A percentile compares a stretch with the other conserved stretches of the same genome.
phyloP scores from a whole-genome alignment of 1,140 invertebrate genomes.

The Drosophila tsacasi region DNA sequence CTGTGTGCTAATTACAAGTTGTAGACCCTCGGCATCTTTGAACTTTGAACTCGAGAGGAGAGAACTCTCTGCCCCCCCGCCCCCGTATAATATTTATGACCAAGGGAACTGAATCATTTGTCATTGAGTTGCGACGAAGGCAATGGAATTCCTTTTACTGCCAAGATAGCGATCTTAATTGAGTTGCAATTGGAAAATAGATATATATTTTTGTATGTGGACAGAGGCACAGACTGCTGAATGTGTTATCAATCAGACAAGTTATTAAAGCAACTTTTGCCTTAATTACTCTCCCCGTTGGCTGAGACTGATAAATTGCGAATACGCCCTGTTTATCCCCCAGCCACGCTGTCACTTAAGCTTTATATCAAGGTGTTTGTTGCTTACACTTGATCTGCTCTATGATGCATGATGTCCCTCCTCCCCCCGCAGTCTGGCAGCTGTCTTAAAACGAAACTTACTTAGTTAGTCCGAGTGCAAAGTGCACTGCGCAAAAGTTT shows the following conservation, averaged over 20 bases:
- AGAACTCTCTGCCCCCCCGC: not conserved
- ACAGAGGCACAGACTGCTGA: conserved; percentile 10
- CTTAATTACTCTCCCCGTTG: conserved; percentile 53
- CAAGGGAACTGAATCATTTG: conserved; percentile 37
- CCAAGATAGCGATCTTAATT: conserved; percentile 73
- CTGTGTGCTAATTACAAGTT: conserved; percentile 59
- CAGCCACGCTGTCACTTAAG: conserved; percentile 42
- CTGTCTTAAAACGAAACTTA: conserved; percentile 63
- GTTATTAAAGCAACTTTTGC: conserved; percentile 49
- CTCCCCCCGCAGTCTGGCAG: conserved; percentile 27
- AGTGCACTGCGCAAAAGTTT: conserved; percentile 45
- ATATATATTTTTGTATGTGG: conserved; percentile 30
- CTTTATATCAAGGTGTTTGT: conserved; percentile 61
- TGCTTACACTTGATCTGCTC: conserved; percentile 63
- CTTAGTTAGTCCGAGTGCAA: conserved; percentile 27
- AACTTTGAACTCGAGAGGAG: conserved; percentile 50
- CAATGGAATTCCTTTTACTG: conserved; percentile 59
- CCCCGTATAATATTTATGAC: conserved; percentile 18
- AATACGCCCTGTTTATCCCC: conserved; percentile 45
- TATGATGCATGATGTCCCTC: conserved; percentile 41
- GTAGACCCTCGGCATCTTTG: conserved; percentile 35
- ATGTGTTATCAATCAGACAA: conserved; percentile 69
- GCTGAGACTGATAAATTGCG: conserved; percentile 36
- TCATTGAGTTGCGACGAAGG: conserved; percentile 32
- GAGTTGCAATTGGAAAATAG: conserved; percentile 71